phyloP scores from a whole-genome alignment of 2,797 vertebrate genomes.

The Iguana delicatissima region DNA sequence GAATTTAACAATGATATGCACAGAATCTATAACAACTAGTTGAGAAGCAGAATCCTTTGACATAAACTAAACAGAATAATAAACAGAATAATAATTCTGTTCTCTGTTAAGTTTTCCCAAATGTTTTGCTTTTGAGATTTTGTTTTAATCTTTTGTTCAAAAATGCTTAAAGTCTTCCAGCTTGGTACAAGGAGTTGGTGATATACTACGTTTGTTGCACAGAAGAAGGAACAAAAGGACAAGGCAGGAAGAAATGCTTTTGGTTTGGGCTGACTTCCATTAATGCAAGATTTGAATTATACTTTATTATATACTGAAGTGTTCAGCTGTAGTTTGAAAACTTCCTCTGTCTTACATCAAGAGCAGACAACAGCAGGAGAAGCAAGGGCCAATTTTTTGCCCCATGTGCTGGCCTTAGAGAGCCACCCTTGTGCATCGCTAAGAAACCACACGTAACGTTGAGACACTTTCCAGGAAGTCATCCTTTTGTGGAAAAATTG shows the following conservation, averaged over 20 bases:
- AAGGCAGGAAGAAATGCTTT: neutral
- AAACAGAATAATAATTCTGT: neutral
- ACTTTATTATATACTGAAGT: neutral
- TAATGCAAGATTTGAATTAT: neutral
- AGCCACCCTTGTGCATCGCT: too few relatives aligned
- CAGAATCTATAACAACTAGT: neutral
- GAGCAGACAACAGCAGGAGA: too few relatives aligned
- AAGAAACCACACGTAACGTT: too few relatives aligned
- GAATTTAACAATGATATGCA: neutral
- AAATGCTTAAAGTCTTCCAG: neutral
- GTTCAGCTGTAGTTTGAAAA: neutral
- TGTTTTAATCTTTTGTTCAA: neutral
- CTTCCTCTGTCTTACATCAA: neutral
- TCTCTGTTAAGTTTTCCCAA: neutral
- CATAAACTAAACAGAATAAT: neutral
- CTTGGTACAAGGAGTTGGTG: neutral
- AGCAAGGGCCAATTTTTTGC: too few relatives aligned
- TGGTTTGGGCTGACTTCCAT: neutral
- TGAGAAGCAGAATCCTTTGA: neutral
- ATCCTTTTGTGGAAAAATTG: too few relatives aligned
- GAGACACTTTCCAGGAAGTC: too few relatives aligned
- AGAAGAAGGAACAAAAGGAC: neutral
- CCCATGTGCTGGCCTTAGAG: too few relatives aligned
- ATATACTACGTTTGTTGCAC: neutral
- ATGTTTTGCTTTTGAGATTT: neutral